Conservation (phyloP, 2,888 invertebrate species). For the Parnassius mnemosyne region DNA sequence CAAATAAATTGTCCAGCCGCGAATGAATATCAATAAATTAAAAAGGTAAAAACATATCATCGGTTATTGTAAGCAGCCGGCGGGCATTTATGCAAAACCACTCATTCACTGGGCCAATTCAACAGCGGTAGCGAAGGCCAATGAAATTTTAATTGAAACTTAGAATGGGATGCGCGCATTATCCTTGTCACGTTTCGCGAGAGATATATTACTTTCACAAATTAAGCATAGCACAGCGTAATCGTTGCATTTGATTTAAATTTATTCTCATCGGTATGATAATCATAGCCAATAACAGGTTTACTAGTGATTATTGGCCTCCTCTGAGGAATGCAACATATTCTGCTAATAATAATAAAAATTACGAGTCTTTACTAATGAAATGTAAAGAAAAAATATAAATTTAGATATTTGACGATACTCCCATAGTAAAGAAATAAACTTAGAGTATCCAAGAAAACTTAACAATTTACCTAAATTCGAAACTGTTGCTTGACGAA, state of each 20-base stretch:
- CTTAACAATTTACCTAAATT: conserved; percentile 64
- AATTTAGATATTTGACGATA: too few relatives aligned
- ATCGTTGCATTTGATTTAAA: background rate
- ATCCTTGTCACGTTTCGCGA: conserved; percentile 19
- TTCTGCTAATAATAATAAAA: too few relatives aligned
- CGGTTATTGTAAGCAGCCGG: conserved; percentile 78
- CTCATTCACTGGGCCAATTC: conserved; percentile 66
- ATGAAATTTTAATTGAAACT: conserved; percentile 55
- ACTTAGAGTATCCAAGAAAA: conserved; percentile 32
- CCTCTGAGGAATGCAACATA: too few relatives aligned
- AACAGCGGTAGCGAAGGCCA: conserved; percentile 69
- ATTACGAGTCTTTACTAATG: too few relatives aligned
- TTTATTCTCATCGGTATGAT: too few relatives aligned
- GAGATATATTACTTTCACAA: conserved; percentile 17
- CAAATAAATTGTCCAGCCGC: conserved; percentile 72
- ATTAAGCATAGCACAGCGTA: conserved; percentile 3
- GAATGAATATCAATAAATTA: conserved; percentile 77
- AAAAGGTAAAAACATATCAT: conserved; percentile 77
- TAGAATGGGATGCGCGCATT: conserved; percentile 13
- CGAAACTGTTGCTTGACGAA: conserved; percentile 58
- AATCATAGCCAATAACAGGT: too few relatives aligned
- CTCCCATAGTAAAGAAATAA: background rate
- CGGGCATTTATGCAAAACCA: conserved; percentile 76
- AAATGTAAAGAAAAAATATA: too few relatives aligned
- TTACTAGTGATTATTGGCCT: too few relatives aligned